Evolutionary conservation across 2,888 invertebrate species (phyloP).

Genomic region (Aphelenchoides bicaudatus): DNA sequence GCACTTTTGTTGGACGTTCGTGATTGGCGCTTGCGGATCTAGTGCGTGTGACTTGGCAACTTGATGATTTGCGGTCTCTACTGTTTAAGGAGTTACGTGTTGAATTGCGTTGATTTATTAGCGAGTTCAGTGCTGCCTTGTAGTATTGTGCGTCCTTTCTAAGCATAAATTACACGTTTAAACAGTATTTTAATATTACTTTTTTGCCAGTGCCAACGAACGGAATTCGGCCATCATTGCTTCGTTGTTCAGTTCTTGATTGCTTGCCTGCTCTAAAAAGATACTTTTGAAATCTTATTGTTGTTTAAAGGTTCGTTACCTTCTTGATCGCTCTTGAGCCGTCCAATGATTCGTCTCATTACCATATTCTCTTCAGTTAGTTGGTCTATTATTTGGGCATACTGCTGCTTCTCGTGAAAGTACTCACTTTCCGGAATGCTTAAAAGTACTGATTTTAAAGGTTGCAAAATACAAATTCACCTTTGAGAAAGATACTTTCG

Average conservation of each 20-base stretch:
- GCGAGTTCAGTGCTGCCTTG: slow-evolving; percentile 2
- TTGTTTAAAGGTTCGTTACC: background rate
- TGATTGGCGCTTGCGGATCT: no score
- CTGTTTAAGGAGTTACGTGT: background rate
- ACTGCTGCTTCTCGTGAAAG: slow-evolving; percentile 32
- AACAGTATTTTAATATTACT: background rate
- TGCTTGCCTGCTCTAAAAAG: no score
- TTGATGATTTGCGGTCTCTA: no score
- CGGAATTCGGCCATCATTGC: slow-evolving; percentile 3
- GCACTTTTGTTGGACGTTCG: no score
- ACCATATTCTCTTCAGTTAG: slow-evolving; percentile 38
- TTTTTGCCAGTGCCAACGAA: slow-evolving; percentile 9
- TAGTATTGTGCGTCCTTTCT: slow-evolving; percentile 12
- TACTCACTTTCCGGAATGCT: slow-evolving; percentile 31
- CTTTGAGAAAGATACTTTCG: slow-evolving; percentile 27
- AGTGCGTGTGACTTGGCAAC: no score
- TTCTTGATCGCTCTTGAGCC: slow-evolving; percentile 4
- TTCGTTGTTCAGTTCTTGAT: slow-evolving; percentile 4
- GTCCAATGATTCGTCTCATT: slow-evolving; percentile 21
- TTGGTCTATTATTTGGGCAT: slow-evolving; percentile 28
- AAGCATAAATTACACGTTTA: background rate
- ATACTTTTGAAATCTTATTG: background rate
- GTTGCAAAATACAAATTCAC: slow-evolving; percentile 9
- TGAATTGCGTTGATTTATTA: slow-evolving; percentile 5
- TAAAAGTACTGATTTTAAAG: background rate